Percentiles rank a stretch among this genome's conserved stretches.
Evolutionary conservation across 2,797 vertebrate species (phyloP).

Genomic region (Bovichtus variegatus): DNA sequence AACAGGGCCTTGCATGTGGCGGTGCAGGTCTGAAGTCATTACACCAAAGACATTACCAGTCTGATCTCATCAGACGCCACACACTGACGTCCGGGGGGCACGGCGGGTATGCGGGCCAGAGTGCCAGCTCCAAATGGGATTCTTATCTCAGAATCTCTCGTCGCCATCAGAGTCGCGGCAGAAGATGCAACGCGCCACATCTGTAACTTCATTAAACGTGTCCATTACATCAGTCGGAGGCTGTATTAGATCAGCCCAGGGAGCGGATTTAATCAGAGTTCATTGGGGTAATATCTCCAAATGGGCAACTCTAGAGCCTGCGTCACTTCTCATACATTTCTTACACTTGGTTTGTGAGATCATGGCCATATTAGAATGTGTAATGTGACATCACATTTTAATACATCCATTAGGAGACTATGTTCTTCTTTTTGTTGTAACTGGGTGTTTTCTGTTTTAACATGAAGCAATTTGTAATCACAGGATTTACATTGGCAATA

Average conservation of each 20-base stretch:
- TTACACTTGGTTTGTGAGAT: slow-evolving; percentile 31
- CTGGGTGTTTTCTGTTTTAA: slow-evolving; percentile 31
- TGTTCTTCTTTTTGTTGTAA: not conserved
- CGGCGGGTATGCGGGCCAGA: slow-evolving; percentile 27
- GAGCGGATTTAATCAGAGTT: slow-evolving; percentile 70
- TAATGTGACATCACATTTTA: slow-evolving; percentile 12
- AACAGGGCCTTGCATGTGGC: slow-evolving; percentile 42
- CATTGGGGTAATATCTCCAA: slow-evolving; percentile 65
- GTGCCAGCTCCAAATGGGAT: slow-evolving; percentile 70
- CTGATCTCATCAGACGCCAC: slow-evolving; percentile 75
- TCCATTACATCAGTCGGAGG: slow-evolving; percentile 78
- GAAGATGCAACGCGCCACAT: slow-evolving; percentile 66
- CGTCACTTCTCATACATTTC: slow-evolving; percentile 39
- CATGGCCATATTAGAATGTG: slow-evolving; percentile 3
- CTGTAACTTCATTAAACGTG: slow-evolving; percentile 78
- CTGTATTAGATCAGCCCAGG: slow-evolving; percentile 67
- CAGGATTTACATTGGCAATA: slow-evolving; percentile 6
- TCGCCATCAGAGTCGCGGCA: slow-evolving; percentile 58
- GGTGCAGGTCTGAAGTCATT: slow-evolving; percentile 62
- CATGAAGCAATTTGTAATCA: slow-evolving; percentile 17
- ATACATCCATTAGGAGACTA: slow-evolving; percentile 8
- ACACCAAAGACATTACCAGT: slow-evolving; percentile 71
- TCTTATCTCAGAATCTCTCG: slow-evolving; percentile 73
- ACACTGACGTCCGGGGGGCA: slow-evolving; percentile 55
- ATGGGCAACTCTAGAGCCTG: slow-evolving; percentile 39